Base-by-base conservation (phyloP, 2,797 vertebrate genomes). In the Erithacus rubecula region DNA sequence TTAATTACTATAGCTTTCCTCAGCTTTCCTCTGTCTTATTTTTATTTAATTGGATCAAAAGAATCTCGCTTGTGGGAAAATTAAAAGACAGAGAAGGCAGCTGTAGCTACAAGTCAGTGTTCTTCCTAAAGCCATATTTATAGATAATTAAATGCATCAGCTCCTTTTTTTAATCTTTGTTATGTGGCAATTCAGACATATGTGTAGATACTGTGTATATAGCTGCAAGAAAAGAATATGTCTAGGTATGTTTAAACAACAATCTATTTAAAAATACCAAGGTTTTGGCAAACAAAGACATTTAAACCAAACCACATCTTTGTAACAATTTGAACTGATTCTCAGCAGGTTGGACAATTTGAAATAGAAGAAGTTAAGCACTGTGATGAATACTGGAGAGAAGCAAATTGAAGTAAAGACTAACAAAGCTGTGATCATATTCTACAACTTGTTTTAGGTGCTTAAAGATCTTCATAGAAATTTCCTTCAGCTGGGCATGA, bases 1-100 rank as follows among this genome's bases (percentile, higher is more conserved):
- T 88, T 90, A 78, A 91, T 96, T 88, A 83, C 59, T 44, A 22
- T 52, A 65, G 56, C 80, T 85, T 77, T 83, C 60, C 18, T 80
- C 43, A 72, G 76, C n/a, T 56, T 89, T 86, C 24, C 15, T 58
- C 19, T 52, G 10, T 76, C 86, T 86, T 37, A 21, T 81, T 96
- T 85, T 89, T 77, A 62, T 95, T 95, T 95, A 71, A 90, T 62
- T 82, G 68, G 43, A 58, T 43, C 23, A 44, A 93, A 94, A 43
- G 43, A 82, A 64, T 62, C 20, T 93, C 27, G 82, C 43, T 30
- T 75, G 27, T 74, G 74, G 55, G 72, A 92, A 94, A 53, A 90
- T 43, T 56, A 47, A 79, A 86, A 87, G 86, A 62, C 37, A 62
- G 71, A 60, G 53, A 59, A 82, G 26, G 36, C 51, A 70, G 69